Evolutionary conservation across 1,140 invertebrate genomes (phyloP), one percentile per base, ranked within the genome.

Genomic region (Macrotrachela quadricornifera): DNA sequence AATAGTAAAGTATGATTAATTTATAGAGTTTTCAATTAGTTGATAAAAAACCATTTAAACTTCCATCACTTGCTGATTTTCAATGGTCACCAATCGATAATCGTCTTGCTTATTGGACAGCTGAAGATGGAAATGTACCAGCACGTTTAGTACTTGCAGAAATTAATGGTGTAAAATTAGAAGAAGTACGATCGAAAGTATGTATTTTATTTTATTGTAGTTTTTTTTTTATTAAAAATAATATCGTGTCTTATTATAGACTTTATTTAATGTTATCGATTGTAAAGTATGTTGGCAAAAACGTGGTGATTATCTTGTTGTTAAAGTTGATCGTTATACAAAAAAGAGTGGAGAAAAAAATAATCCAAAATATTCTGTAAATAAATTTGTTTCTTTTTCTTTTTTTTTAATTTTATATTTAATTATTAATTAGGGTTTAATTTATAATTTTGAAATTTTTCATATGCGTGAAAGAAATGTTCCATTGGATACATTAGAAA

Each of bases 211-310:
- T 50, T 18, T 41, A 21, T 45, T 0, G 39, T n/a, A 36, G 30
- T 30, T 51, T 44, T 13, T 16, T 30, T 41, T 18, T 30, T n/a
- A 40, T 37, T 18, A 37, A 49, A 49, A 6, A 14, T 8, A 40
- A 39, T 14, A 15, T 49, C 6, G 1, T 38, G 4, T 38, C 14
- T 1, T 38, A 16, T 83, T 86, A 48, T 92, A 94, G 63, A 95
- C 95, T 69, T 73, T 97, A 36, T 97, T 97, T 74, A 94, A 85
- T 60, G 92, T 97, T 0, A 85, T 88, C 11, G 88, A 95, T 60
- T 95, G 90, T 71, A 91, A 91, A 63, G 87, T 99, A 64, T 87
- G 90, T 66, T 99, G 94, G 94, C 92, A 97, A 71, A 95, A 94
- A 67, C 85, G 80, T 52, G 94, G 92, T 10, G 87, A 95, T 64